Conservation (phyloP, 2,797 vertebrate species). For the Lepus oiostolus region DNA sequence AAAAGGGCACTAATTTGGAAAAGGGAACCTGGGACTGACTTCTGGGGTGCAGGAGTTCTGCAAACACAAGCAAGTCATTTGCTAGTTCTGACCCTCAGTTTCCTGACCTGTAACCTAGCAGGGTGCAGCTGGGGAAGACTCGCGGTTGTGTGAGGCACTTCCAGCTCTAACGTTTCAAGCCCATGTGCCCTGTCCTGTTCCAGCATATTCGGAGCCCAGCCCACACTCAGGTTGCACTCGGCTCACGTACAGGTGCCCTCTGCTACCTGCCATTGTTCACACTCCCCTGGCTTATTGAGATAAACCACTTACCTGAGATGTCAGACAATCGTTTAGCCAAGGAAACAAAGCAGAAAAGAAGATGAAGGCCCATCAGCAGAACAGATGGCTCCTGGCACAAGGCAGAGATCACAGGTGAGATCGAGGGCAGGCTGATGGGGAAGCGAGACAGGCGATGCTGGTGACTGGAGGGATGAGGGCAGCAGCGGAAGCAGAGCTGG, state of each 20-base stretch:
- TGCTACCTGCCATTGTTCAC: not conserved
- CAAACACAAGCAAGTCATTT: not conserved
- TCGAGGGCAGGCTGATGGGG: slow-evolving; percentile 52
- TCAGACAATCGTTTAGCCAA: slow-evolving; percentile 63
- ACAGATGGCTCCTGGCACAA: not conserved
- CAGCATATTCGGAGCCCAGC: not conserved
- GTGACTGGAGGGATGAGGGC: not conserved
- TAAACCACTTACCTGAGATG: slow-evolving; percentile 68
- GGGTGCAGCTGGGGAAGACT: not conserved
- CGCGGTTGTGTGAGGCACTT: accelerated
- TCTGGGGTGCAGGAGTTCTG: not conserved
- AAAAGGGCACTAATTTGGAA: not conserved
- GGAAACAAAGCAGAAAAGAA: slow-evolving; percentile 61
- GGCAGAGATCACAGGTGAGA: slow-evolving; percentile 52
- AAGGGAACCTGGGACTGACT: not conserved
- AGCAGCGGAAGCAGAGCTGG: not conserved
- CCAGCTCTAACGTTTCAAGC: not conserved
- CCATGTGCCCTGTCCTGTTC: no score
- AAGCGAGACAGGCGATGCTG: not conserved
- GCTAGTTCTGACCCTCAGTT: not conserved
- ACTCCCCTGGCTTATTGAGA: slow-evolving; percentile 51
- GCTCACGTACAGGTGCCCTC: not conserved
- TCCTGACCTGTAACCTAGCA: not conserved
- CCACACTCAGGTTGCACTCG: not conserved
- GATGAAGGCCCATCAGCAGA: slow-evolving; percentile 65